These are phyloP conservation scores for Eudorcas thomsonii DNA, from an alignment of 2,113 vertebrate species.

Conservation along the genomic window DNA sequence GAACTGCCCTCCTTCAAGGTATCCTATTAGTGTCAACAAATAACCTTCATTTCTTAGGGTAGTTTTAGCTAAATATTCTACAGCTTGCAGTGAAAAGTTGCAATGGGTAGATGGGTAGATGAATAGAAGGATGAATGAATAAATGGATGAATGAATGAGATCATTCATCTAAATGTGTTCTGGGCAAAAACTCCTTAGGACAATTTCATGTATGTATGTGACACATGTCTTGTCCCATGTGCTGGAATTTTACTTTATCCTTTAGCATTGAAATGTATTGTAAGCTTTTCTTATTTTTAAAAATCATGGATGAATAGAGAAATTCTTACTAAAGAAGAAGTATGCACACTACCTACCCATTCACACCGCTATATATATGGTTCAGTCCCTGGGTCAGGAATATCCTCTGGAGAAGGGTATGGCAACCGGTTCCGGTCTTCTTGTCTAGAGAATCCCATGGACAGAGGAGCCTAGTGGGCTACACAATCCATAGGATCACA, in stretches of 20 bases:
- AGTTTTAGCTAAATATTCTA: not conserved
- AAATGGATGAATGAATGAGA: not conserved
- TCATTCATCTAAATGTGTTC: not conserved
- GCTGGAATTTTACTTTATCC: not conserved
- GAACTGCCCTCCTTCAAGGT: not conserved
- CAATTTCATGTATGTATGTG: not conserved
- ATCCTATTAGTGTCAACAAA: not conserved
- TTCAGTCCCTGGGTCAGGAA: not conserved
- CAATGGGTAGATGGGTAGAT: not conserved
- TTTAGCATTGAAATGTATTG: not conserved
- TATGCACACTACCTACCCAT: not conserved
- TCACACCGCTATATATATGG: not conserved
- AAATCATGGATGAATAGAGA: not conserved
- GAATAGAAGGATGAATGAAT: not conserved
- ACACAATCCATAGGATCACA: not conserved
- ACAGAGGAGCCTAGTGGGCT: not conserved
- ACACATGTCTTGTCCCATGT: not conserved
- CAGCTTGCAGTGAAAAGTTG: not conserved
- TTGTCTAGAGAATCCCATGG: not conserved
- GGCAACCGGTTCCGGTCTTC: not conserved
- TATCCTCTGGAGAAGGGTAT: not conserved
- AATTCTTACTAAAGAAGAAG: not conserved
- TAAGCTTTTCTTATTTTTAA: not conserved
- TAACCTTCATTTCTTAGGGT: not conserved
- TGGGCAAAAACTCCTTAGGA: not conserved